Percentiles rank a stretch among this genome's conserved stretches.
Evolutionary conservation across 1,140 invertebrate genomes (phyloP).

Genomic region (Drosophila gunungcola): DNA sequence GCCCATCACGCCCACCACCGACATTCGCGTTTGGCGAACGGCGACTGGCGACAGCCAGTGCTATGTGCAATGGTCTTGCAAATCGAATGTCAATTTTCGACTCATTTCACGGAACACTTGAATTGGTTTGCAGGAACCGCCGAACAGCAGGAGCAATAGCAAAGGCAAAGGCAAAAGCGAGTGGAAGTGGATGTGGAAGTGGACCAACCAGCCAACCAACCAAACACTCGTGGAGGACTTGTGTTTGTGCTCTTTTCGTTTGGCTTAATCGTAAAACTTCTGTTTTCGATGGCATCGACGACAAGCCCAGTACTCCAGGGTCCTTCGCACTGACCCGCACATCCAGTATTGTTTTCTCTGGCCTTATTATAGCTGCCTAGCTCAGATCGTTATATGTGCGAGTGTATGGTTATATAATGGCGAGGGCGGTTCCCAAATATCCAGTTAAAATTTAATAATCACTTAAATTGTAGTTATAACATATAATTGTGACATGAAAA

Average conservation of each 20-base stretch:
- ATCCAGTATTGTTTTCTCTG: conserved; percentile 17
- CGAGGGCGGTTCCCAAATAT: conserved; percentile 15
- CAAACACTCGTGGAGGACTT: conserved; percentile 10
- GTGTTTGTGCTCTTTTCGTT: conserved; percentile 50
- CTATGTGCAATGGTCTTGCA: conserved; percentile 80
- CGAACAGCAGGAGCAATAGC: background rate
- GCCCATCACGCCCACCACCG: background rate
- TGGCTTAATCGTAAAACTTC: conserved; percentile 61
- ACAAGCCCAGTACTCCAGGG: conserved; percentile 24
- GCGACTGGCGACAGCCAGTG: conserved; percentile 19
- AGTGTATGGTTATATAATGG: conserved; percentile 2
- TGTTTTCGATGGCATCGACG: conserved; percentile 56
- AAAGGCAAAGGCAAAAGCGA: conserved; percentile 16
- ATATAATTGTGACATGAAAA: too few species aligned
- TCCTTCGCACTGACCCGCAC: background rate
- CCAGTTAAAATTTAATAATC: too few species aligned
- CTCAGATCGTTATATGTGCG: conserved; percentile 7
- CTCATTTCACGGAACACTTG: conserved; percentile 84
- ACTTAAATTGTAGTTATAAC: too few species aligned
- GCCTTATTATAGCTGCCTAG: conserved; percentile 31
- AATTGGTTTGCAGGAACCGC: conserved; percentile 65
- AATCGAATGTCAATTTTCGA: conserved; percentile 84
- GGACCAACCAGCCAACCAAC: background rate
- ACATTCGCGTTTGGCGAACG: background rate
- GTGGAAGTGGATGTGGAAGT: background rate